These are phyloP conservation scores for Pachycephus smyrnensis DNA, from an alignment of 2,888 invertebrate genomes.

Conservation along the genomic window DNA sequence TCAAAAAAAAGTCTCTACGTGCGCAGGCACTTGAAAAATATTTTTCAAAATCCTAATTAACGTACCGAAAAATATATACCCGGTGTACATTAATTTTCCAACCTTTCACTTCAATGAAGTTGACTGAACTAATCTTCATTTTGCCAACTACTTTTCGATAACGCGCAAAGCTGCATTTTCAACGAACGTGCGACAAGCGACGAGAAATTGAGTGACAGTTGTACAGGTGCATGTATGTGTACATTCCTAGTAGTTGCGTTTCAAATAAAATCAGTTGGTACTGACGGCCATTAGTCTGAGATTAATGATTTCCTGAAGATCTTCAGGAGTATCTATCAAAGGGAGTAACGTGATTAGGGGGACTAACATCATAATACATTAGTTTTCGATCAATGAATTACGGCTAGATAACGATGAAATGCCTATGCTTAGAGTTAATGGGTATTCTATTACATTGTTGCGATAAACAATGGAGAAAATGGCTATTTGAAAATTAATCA, in stretches of 20 bases:
- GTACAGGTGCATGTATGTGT: background rate
- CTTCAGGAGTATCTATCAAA: background rate
- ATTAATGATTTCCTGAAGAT: background rate
- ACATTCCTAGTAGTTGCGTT: background rate
- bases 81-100: background rate
- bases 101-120: background rate
- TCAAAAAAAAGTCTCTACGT: background rate
- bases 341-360: background rate
- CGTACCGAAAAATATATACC: background rate
- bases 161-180: background rate
- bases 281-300: background rate
- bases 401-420: background rate
- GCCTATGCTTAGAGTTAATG: background rate
- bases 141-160: background rate
- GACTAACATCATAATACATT: background rate
- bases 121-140: background rate
- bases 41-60: background rate
- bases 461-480: background rate
- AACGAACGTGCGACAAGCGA: background rate
- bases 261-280: no score
- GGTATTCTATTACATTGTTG: background rate
- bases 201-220: background rate
- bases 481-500: background rate
- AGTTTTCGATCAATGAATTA: background rate
- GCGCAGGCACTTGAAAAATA: background rate